Base-by-base conservation (phyloP, 2,888 invertebrate species). In the Luperina testacea region DNA sequence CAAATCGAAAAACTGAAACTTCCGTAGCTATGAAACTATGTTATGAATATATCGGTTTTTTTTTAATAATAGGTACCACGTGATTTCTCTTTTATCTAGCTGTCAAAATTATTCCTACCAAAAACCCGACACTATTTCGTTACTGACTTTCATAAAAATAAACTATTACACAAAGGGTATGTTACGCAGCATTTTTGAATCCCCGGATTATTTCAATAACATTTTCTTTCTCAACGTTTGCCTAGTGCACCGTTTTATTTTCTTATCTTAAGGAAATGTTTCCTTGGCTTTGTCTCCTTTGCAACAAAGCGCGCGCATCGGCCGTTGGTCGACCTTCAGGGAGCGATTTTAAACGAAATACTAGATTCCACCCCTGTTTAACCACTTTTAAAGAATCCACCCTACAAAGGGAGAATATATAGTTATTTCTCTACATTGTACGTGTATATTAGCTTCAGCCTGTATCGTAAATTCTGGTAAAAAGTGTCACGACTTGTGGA, bases 301-400 rank as follows among this genome's bases (percentile, higher is more conserved):
- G 91, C 91, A 92, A 92, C 93, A 93, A 93, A 94, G 92, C 88
- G 89, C 89, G 89, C 89, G 86, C 90, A 88, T 88, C 89, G 90
- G 91, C 92, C 92, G 88, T 87, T 85, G 88, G 86, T 90, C 90
- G 91, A 92, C 91, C 93, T 91, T 92, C 72, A 85, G 94, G 94
- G 94, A 94, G 90, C 92, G 89, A 93, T 94, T 94, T 91, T 92
- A 92, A 92, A 92, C 88, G 90, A 92, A 93, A 94, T 93, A 90
- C 89, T 90, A 90, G 89, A 91, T 89, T 90, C 89, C 81, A 88
- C 84, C 85, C 87, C 86, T 87, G 84, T 88, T 90, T 90, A 91
- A 90, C 89, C 90, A 90, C 80, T 87, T 85, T 83, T 82, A 84
- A 88, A 88, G 87, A 86, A 88, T 87, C 72, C 78, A 76, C 87